Conservation (phyloP, 2,888 invertebrate genomes). For the Cheilosia variabilis region DNA sequence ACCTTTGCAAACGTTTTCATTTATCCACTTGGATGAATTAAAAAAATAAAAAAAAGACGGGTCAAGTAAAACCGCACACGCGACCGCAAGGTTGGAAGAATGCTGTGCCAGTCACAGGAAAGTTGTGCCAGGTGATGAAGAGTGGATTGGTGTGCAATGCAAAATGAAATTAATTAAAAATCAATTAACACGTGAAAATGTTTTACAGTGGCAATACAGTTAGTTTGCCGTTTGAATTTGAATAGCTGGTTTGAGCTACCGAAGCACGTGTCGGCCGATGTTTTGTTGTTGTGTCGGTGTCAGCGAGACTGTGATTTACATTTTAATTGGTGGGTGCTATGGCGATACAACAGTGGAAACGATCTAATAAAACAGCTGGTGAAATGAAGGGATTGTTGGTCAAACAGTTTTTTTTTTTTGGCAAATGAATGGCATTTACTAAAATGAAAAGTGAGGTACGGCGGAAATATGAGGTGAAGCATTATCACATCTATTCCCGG, state of each 20-base stretch:
- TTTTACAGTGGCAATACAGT: constrained; percentile 29
- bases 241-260: constrained; percentile 23
- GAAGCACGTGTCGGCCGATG: background rate
- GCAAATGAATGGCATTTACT: no score
- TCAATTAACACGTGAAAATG: constrained; percentile 53
- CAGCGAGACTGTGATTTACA: constrained; percentile 17
- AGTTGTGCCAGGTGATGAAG: background rate
- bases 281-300: background rate
- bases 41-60: background rate
- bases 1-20: constrained; percentile 30
- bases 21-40: constrained; percentile 12
- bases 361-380: background rate
- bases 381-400: background rate
- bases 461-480: no score
- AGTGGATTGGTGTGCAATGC: background rate
- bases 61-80: constrained; percentile 37
- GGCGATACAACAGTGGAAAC: background rate
- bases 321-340: constrained; percentile 46
- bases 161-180: constrained; percentile 58
- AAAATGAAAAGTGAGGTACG: no score
- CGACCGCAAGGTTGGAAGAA: constrained; percentile 28
- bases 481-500: no score
- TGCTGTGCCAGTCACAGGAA: background rate
- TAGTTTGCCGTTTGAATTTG: constrained; percentile 51
- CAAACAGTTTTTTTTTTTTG: background rate